phyloP scores from a whole-genome alignment of 2,888 invertebrate genomes.

The Metopia argyrocephala region DNA sequence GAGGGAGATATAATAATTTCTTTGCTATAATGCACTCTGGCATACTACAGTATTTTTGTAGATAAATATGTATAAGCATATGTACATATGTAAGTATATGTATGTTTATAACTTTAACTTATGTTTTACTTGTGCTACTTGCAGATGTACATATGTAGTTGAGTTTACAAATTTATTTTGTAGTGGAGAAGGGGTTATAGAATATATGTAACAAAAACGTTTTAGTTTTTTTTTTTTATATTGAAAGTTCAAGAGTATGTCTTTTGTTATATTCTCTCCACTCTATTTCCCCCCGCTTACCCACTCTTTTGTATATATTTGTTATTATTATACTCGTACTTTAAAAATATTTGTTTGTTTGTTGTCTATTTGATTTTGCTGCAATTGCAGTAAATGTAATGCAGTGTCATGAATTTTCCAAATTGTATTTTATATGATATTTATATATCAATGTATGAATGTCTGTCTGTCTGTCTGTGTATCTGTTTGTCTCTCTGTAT shows the following conservation, averaged over 20 bases:
- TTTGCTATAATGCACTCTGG: slow-evolving; percentile 34
- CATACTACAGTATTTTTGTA: background rate
- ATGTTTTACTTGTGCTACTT: background rate
- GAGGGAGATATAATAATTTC: slow-evolving; percentile 19
- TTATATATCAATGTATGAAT: slow-evolving; percentile 6
- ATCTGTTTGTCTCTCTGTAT: slow-evolving; percentile 2
- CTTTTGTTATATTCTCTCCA: background rate
- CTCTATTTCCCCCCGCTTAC: background rate
- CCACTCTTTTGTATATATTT: background rate
- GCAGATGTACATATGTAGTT: background rate
- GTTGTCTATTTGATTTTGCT: slow-evolving; percentile 64
- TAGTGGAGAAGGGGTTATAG: background rate
- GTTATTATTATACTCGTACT: slow-evolving; percentile 5
- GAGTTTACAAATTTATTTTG: background rate
- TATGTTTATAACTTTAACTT: background rate
- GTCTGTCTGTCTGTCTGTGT: slow-evolving; percentile 20
- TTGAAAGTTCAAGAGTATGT: background rate
- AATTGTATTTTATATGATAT: slow-evolving; percentile 44
- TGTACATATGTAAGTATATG: background rate
- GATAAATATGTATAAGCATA: background rate
- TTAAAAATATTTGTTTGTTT: slow-evolving; percentile 6
- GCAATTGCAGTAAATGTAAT: slow-evolving; percentile 65
- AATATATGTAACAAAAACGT: background rate
- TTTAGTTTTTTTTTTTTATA: background rate
- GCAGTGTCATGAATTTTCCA: slow-evolving; percentile 65